Evolutionary conservation across 2,113 vertebrate species (phyloP).

Genomic region (Oplegnathus fasciatus): DNA sequence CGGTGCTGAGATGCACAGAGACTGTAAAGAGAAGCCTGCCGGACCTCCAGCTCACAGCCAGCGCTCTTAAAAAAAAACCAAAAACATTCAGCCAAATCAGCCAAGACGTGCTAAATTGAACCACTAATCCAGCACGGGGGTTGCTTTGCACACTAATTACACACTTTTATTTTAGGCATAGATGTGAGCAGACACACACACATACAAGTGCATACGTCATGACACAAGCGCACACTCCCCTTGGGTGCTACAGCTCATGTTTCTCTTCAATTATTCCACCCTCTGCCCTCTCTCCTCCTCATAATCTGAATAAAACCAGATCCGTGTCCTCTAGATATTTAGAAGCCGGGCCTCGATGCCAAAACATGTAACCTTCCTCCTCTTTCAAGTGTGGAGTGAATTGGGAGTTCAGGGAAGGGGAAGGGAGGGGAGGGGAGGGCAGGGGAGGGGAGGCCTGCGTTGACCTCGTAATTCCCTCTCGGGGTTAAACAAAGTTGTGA

Average conservation of each 20-base stretch:
- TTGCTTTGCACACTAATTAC: slow-evolving; percentile 53
- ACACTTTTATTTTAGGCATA: slow-evolving; percentile 53
- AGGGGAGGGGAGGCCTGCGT: neutral
- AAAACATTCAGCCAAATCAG: slow-evolving; percentile 47
- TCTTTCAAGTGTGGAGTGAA: slow-evolving; percentile 51
- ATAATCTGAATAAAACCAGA: slow-evolving; percentile 66
- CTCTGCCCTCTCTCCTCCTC: slow-evolving; percentile 61
- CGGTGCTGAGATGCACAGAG: slow-evolving; percentile 49
- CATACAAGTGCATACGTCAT: slow-evolving; percentile 20
- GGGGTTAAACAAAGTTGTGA: slow-evolving; percentile 58
- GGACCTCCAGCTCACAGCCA: slow-evolving; percentile 64
- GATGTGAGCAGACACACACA: slow-evolving; percentile 46
- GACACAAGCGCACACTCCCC: slow-evolving; percentile 51
- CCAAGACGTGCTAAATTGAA: slow-evolving; percentile 68
- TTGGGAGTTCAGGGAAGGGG: slow-evolving; percentile 31
- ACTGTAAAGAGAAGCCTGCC: slow-evolving; percentile 55
- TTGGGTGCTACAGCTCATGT: slow-evolving; percentile 63
- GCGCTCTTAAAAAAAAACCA: slow-evolving; percentile 19
- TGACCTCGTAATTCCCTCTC: slow-evolving; percentile 58
- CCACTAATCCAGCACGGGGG: slow-evolving; percentile 47
- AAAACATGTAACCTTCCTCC: slow-evolving; percentile 73
- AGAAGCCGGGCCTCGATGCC: slow-evolving; percentile 63
- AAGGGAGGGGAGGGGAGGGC: no score
- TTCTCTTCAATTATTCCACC: slow-evolving; percentile 76
- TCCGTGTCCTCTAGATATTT: slow-evolving; percentile 78